Evolutionary conservation across 2,888 invertebrate species (phyloP).

Genomic region (Ectropis crepuscularia): DNA sequence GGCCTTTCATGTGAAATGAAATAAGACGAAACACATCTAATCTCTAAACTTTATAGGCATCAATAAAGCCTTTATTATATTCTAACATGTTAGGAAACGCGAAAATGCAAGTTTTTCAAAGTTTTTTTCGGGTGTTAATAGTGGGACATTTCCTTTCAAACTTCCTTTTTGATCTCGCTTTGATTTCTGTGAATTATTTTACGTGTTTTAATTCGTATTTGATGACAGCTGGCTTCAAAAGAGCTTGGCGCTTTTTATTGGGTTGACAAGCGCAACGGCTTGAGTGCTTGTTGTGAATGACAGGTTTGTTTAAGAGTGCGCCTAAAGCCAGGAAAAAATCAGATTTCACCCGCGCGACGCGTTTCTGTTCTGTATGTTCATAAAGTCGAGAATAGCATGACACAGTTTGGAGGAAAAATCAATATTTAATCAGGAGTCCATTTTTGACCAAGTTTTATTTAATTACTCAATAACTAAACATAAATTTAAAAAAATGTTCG

Average conservation of each 20-base stretch:
- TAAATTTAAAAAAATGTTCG: too few species aligned
- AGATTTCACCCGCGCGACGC: constrained; percentile 8
- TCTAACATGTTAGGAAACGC: constrained; percentile 25
- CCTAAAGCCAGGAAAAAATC: too few species aligned
- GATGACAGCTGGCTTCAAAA: constrained; percentile 42
- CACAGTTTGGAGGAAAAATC: too few species aligned
- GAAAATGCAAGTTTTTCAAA: constrained; percentile 27
- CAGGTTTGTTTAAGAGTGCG: constrained; percentile 21
- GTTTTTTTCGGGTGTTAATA: constrained; percentile 26
- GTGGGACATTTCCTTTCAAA: constrained; percentile 28
- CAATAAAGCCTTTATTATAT: constrained; percentile 28
- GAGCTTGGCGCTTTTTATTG: constrained; percentile 29
- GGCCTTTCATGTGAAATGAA: constrained; percentile 22
- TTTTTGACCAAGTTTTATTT: too few species aligned
- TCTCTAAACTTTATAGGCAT: constrained; percentile 27
- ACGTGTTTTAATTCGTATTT: constrained; percentile 45
- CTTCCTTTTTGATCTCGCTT: constrained; percentile 51
- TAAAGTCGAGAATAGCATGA: too few species aligned
- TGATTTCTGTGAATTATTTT: constrained; percentile 57
- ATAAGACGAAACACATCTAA: constrained; percentile 14
- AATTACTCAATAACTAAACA: too few species aligned
- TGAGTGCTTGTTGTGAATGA: constrained; percentile 19
- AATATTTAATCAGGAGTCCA: too few species aligned
- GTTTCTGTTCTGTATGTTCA: too few species aligned
- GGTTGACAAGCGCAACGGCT: constrained; percentile 19